These are phyloP conservation scores for Bilobella aurantiaca DNA, from an alignment of 1,140 invertebrate genomes.

Conservation along the genomic window DNA sequence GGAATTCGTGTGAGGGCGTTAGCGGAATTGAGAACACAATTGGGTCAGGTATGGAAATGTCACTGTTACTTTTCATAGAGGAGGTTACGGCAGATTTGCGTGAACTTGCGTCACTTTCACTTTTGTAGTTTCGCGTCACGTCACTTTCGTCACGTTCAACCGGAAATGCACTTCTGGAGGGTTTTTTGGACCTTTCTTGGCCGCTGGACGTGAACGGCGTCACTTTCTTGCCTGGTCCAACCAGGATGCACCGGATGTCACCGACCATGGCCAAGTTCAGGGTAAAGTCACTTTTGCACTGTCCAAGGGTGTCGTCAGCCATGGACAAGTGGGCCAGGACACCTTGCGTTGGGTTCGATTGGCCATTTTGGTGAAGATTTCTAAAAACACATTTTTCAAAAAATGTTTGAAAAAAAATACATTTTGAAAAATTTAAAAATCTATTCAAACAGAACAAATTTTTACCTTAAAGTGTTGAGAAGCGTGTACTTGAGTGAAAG, in stretches of 20 bases:
- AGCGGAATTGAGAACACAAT: conserved; percentile 59
- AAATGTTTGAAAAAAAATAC: no score
- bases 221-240: conserved; percentile 30
- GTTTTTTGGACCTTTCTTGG: neutral
- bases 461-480: conserved; percentile 31
- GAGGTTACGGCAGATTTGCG: no score
- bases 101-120: no score
- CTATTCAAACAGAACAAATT: neutral
- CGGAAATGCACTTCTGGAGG: no score
- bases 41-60: conserved; percentile 53
- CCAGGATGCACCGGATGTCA: conserved; percentile 29
- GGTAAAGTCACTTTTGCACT: conserved; percentile 18
- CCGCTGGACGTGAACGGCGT: conserved; percentile 18
- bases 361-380: conserved; percentile 28
- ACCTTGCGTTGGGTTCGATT: conserved; percentile 29
- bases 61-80: neutral
- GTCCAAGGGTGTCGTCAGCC: conserved; percentile 21
- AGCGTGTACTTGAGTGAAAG: conserved; percentile 72
- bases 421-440: neutral
- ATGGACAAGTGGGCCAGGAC: conserved; percentile 28
- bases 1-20: conserved; percentile 67
- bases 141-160: no score
- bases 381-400: no score
- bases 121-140: no score
- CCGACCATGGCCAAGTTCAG: conserved; percentile 34